Evolutionary conservation across 2,888 invertebrate genomes (phyloP), one percentile per base, ranked within the genome.

Genomic region (Drosophila pullipes): DNA sequence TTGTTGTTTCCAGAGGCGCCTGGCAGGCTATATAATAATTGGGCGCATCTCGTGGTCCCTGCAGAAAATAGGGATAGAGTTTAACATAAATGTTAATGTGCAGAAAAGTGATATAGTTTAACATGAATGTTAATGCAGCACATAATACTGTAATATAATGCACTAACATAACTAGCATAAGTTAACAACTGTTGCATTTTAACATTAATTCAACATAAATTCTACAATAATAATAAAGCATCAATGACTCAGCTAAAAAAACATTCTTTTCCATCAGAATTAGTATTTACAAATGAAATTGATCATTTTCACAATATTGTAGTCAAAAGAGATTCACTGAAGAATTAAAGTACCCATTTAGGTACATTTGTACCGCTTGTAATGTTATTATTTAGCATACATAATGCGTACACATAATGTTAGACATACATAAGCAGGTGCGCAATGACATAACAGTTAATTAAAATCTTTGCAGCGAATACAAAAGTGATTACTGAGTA

Each of bases 11-110:
- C 80, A 98, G 94, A 0, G 98, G 98, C 13, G 97, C 98, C 93
- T 99, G 98, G 85, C 97, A 97, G 25, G 98, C 97, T 41, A 99
- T 98, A 94, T 98, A 99, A 92, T 97, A 97, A 88, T 96, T 96
- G 35, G 95, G 95, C 28, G 96, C 95, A 89, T 96, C 96, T 86
- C 97, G 97, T 0, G 97, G 97, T 61, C 98, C 98, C 98, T 98
- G 63, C 25, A n/a, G 22, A 22, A 54, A 16, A 44, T 28, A 5
- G 13, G 13, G 18, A n/a, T 10, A 33, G 37, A 22, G 18, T 16
- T 16, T 47, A 47, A 47, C 25, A 47, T 25, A 39, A 22, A 47
- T 30, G 49, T 2, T 16, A 28, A 41, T 16, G 61, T 25, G 11
- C 30, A 31, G 47, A 16, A 49, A 25, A 37, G 13, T 13, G 4